phyloP scores from a whole-genome alignment of 2,113 vertebrate species.

The Macheiramphus alcinus region DNA sequence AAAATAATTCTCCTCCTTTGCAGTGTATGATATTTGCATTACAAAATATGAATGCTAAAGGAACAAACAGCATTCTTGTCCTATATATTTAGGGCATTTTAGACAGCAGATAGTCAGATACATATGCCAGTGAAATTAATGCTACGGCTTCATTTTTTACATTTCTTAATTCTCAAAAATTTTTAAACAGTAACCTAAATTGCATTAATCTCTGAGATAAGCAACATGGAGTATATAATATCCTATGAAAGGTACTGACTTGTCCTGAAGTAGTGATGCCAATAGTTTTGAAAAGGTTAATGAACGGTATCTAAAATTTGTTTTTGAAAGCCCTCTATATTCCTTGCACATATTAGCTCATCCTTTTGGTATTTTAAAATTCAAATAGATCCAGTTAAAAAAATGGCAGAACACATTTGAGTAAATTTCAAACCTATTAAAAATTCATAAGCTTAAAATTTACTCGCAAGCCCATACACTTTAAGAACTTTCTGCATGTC shows the following conservation, averaged over 20 bases:
- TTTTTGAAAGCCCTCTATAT: not conserved
- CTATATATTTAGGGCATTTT: not conserved
- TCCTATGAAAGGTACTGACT: not conserved
- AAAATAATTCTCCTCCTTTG: not conserved
- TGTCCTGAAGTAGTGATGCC: not conserved
- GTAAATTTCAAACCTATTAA: slow-evolving; percentile 36
- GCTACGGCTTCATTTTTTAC: not conserved
- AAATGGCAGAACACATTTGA: not conserved
- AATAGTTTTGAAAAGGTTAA: slow-evolving; percentile 22
- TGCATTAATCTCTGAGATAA: not conserved
- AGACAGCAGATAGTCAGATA: not conserved
- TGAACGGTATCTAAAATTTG: not conserved
- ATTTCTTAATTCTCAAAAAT: not conserved
- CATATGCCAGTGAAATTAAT: not conserved
- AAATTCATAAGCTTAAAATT: slow-evolving; percentile 37
- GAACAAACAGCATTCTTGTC: not conserved
- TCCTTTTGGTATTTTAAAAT: slow-evolving; percentile 28
- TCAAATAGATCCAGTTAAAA: slow-evolving; percentile 3
- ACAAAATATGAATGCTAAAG: not conserved
- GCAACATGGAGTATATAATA: not conserved
- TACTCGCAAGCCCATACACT: not conserved
- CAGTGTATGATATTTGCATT: not conserved
- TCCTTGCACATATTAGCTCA: not conserved
- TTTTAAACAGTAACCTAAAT: not conserved
- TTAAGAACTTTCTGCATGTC: not conserved